Conservation (phyloP, 2,113 vertebrate species). For the Ahaetulla prasina region DNA sequence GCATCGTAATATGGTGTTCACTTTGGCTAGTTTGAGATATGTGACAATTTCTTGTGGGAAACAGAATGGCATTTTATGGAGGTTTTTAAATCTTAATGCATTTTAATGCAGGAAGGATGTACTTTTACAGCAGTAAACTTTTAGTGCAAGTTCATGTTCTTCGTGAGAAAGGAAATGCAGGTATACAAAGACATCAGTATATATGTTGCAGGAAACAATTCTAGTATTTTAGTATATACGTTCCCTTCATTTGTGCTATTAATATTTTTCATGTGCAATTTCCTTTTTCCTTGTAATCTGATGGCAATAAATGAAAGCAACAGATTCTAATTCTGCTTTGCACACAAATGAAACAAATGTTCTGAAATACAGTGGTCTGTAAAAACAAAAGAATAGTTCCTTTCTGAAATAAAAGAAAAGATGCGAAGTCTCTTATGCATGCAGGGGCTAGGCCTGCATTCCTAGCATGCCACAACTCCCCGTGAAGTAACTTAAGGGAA, state of each 20-base stretch:
- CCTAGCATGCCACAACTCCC: constrained; percentile 17
- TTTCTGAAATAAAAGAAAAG: not conserved
- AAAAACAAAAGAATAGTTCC: not conserved
- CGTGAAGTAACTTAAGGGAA: not conserved
- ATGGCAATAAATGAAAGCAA: constrained; percentile 41
- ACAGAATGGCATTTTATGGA: too few species aligned
- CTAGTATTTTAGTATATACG: too few species aligned
- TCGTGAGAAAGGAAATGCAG: too few species aligned
- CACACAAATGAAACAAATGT: constrained; percentile 9
- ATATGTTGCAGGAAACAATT: too few species aligned
- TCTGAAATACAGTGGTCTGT: not conserved
- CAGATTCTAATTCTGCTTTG: constrained; percentile 9
- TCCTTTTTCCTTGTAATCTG: constrained; percentile 31
- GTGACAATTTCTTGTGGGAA: too few species aligned
- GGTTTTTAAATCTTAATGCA: too few species aligned
- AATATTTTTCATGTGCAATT: constrained; percentile 27
- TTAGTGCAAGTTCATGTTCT: too few species aligned
- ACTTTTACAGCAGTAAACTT: too few species aligned
- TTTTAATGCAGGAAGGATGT: too few species aligned
- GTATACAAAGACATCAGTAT: too few species aligned
- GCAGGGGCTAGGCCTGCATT: constrained; percentile 26
- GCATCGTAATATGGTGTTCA: too few species aligned
- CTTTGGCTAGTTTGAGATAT: too few species aligned
- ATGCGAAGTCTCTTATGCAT: not conserved
- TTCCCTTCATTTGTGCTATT: constrained; percentile 11